Conservation (phyloP, 2,797 vertebrate genomes). For the Echeneis naucrates region DNA sequence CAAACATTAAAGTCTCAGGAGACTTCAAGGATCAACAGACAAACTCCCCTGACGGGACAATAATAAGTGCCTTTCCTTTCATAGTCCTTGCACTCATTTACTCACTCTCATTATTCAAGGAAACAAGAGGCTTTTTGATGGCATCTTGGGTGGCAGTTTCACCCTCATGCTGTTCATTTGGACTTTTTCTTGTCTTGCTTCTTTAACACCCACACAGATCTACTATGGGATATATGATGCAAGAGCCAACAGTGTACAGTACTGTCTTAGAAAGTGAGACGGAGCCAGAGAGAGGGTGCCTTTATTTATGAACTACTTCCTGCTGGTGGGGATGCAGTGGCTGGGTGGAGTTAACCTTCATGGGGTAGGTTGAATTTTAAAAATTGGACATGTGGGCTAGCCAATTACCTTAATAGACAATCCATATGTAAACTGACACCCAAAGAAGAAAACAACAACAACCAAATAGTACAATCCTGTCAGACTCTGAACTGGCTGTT, state of each 20-base stretch:
- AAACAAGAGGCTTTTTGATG: constrained; percentile 32
- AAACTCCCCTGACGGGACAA: not conserved
- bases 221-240: constrained; percentile 15
- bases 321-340: not conserved
- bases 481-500: not conserved
- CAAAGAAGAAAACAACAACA: not conserved
- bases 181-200: constrained; percentile 14
- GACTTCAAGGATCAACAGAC: constrained; percentile 21
- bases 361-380: not conserved
- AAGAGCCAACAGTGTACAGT: constrained; percentile 11
- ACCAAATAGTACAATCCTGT: not conserved
- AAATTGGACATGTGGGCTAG: not conserved
- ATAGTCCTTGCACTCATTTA: not conserved
- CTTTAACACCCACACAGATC: constrained; percentile 31
- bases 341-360: not conserved
- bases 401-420: not conserved
- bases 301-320: constrained; percentile 18
- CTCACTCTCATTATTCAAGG: not conserved
- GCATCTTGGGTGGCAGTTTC: constrained; percentile 16
- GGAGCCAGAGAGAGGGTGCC: not conserved
- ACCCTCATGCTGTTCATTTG: constrained; percentile 21
- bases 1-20: constrained; percentile 20
- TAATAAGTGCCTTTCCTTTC: constrained; percentile 28
- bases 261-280: constrained; percentile 29
- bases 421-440: not conserved